Evolutionary conservation across 1,140 invertebrate species (phyloP).

Genomic region (Trissolcus basalis): DNA sequence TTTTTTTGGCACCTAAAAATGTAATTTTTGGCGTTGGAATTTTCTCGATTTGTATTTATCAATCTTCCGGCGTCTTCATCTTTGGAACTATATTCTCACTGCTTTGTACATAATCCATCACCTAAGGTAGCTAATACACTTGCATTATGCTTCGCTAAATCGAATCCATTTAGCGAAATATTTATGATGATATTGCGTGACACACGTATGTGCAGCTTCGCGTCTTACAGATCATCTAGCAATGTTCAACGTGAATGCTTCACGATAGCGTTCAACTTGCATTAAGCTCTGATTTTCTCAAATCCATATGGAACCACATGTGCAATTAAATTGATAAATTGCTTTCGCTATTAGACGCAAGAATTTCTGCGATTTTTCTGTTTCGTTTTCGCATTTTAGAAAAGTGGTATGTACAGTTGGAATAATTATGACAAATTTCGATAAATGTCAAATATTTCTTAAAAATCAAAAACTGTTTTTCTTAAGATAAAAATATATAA

Average conservation of each 20-base stretch:
- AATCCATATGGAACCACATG: constrained; percentile 16
- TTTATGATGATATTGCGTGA: constrained; percentile 66
- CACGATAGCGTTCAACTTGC: constrained; percentile 47
- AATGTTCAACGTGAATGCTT: constrained; percentile 60
- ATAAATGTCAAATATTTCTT: no score
- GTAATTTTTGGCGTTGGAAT: no score
- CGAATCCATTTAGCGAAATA: constrained; percentile 70
- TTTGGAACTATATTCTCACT: constrained; percentile 13
- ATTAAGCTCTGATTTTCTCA: constrained; percentile 51
- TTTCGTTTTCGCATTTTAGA: no score
- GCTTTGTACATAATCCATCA: constrained; percentile 48
- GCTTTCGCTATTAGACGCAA: no score
- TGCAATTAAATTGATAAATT: no score
- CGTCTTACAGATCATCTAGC: constrained; percentile 67
- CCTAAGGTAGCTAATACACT: constrained; percentile 64
- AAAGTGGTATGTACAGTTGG: no score
- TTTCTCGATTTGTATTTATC: constrained; percentile 8
- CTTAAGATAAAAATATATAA: no score
- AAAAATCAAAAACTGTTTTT: no score
- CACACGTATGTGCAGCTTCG: constrained; percentile 56
- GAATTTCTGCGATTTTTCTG: no score
- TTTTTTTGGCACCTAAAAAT: no score
- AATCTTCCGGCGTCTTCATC: constrained; percentile 10
- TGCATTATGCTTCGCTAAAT: constrained; percentile 70
- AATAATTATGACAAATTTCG: no score